Percentiles rank a stretch among this genome's conserved stretches.
phyloP scores from a whole-genome alignment of 1,140 invertebrate genomes.

The Portunus trituberculatus region DNA sequence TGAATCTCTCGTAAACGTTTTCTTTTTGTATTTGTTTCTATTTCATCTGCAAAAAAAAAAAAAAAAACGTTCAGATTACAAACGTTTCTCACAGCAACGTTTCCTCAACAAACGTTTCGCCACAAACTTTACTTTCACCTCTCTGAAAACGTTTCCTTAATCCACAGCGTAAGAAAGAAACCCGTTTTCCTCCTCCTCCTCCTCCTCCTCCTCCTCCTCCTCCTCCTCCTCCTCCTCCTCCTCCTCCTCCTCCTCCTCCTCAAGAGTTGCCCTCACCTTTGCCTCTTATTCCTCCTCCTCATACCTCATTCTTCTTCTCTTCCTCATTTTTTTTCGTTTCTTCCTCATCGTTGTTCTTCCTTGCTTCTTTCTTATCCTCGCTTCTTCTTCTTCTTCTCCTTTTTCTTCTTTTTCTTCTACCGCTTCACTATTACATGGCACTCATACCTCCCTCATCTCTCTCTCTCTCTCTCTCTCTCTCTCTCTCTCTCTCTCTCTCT shows the following conservation, averaged over 20 bases:
- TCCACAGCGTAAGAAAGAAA: no score
- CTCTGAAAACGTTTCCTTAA: no score
- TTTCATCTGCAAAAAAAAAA: no score
- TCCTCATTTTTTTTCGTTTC: not conserved
- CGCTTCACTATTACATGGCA: no score
- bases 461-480: not conserved
- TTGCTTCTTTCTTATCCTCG: no score
- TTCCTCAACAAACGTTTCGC: no score
- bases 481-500: not conserved
- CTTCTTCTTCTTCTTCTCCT: no score
- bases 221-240: not conserved
- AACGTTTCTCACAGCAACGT: no score
- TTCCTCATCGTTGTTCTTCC: not conserved
- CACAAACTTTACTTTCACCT: no score
- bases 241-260: not conserved
- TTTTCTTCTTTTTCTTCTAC: not conserved
- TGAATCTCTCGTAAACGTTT: not conserved
- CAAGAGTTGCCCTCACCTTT: not conserved
- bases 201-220: conserved; percentile 18
- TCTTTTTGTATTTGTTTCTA: not conserved
- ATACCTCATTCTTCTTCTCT: not conserved
- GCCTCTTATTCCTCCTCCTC: not conserved
- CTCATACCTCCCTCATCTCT: not conserved
- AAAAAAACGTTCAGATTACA: no score
- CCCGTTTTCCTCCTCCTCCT: conserved; percentile 27